Base-by-base conservation (phyloP, 2,888 invertebrate species). In the Chloromyia formosa region DNA sequence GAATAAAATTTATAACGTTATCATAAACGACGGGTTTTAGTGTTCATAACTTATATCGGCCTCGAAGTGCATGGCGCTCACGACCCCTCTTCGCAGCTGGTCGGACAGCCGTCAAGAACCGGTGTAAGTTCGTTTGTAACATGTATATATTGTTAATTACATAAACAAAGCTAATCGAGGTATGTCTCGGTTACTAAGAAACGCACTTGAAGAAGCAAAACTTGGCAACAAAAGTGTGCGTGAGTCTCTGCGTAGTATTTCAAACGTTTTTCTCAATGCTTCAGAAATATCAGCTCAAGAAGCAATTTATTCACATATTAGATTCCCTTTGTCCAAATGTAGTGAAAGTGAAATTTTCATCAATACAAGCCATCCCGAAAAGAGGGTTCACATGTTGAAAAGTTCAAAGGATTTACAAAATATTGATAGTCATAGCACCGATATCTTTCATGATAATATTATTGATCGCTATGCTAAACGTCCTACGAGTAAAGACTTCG, bases 121-220 rank as follows among this genome's bases (percentile, higher is more conserved):
- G n/a, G n/a, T n/a, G n/a, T n/a, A n/a, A n/a, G n/a, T n/a, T n/a
- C n/a, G n/a, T n/a, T n/a, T n/a, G n/a, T n/a, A n/a, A n/a, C n/a
- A n/a, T n/a, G n/a, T 79, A 16, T 84, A 83, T 74, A 80, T 82
- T 49, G 79, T 79, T 1, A 76, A 79, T 71, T 80, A 80, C 77
- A 78, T 81, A 18, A 79, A 77, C 58, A 81, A 79, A 75, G 54
- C 74, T 45, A 42, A 74, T 35, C 42, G 75, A 40, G 78, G 76
- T 54, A 64, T 78, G 56, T 78, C 78, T 23, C 69, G 74, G 53
- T 42, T 80, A 53, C 49, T 79, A 75, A 64, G 78, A 49, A 78
- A 79, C 27, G 80, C 79, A 3, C 72, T 77, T 0, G 76, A 79
- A 69, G 81, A 82, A 66, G 76, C 76, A 4, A 76, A 75, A 54